Conservation (phyloP, 2,113 vertebrate species). For the Dendrocopos noguchii region DNA sequence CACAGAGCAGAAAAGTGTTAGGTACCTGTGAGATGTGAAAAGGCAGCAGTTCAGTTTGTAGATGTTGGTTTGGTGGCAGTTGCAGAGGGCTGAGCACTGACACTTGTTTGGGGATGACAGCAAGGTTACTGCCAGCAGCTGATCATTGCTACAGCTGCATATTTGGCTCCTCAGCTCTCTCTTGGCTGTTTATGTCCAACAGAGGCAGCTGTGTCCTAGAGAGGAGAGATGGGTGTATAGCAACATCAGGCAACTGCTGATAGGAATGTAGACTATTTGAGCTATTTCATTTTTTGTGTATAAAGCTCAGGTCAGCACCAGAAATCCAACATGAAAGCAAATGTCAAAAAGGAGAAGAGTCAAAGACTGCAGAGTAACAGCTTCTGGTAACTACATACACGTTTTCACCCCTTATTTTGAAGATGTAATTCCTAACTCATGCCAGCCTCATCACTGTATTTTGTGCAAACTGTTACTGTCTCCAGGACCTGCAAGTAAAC, state of each 20-base stretch:
- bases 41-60: not conserved
- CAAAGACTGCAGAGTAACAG: not conserved
- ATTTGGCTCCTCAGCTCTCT: not conserved
- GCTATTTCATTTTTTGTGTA: not conserved
- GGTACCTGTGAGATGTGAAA: not conserved
- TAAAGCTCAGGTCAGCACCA: not conserved
- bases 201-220: not conserved
- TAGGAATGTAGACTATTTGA: slow-evolving; percentile 29
- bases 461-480: not conserved
- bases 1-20: not conserved
- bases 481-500: slow-evolving; percentile 17
- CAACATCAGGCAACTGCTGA: not conserved
- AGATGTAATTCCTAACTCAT: not conserved
- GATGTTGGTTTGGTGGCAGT: not conserved
- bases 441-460: not conserved
- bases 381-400: not conserved
- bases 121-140: not conserved
- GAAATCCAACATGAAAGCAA: not conserved
- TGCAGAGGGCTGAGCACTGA: not conserved
- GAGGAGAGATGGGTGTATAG: not conserved
- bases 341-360: not conserved
- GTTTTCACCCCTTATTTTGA: not conserved
- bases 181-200: not conserved
- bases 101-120: not conserved
- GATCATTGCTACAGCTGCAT: accelerated